A percentile compares a stretch with the other conserved stretches of the same genome.
Conservation (phyloP, 2,888 invertebrate species). For the Nineta flava region DNA sequence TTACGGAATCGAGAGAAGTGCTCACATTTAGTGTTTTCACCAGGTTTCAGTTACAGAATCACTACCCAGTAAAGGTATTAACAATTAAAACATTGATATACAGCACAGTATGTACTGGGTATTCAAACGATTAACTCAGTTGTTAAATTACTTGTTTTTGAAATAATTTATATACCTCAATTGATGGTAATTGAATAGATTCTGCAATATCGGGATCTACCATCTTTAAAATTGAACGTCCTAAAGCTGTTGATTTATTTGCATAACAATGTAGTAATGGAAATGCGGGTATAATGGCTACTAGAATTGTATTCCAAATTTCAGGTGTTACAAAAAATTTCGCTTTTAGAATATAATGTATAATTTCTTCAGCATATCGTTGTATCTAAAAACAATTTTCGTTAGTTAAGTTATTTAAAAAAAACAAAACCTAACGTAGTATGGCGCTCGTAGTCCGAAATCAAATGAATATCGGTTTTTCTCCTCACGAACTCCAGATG, state of each 20-base stretch:
- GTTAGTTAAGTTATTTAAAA: background rate
- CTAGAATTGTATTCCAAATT: constrained; percentile 43
- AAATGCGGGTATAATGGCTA: constrained; percentile 38
- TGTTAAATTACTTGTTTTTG: constrained; percentile 1
- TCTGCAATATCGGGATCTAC: constrained; percentile 45
- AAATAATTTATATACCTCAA: constrained; percentile 37
- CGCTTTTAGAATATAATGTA: constrained; percentile 45
- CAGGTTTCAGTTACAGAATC: no score
- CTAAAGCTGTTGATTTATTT: constrained; percentile 32
- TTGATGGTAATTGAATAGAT: constrained; percentile 36
- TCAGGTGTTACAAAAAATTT: constrained; percentile 41
- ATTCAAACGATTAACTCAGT: no score
- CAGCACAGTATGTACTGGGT: no score
- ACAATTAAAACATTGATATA: no score
- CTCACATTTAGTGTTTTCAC: no score
- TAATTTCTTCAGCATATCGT: constrained; percentile 39
- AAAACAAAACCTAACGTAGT: background rate
- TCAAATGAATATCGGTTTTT: no score
- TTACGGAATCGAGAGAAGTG: no score
- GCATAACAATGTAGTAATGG: constrained; percentile 44
- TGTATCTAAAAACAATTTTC: constrained; percentile 32
- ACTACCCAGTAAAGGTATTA: no score
- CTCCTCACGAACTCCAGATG: no score
- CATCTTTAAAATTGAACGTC: constrained; percentile 43
- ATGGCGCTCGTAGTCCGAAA: no score